phyloP scores from a whole-genome alignment of 2,888 invertebrate genomes.

The Drosophila diplacantha region DNA sequence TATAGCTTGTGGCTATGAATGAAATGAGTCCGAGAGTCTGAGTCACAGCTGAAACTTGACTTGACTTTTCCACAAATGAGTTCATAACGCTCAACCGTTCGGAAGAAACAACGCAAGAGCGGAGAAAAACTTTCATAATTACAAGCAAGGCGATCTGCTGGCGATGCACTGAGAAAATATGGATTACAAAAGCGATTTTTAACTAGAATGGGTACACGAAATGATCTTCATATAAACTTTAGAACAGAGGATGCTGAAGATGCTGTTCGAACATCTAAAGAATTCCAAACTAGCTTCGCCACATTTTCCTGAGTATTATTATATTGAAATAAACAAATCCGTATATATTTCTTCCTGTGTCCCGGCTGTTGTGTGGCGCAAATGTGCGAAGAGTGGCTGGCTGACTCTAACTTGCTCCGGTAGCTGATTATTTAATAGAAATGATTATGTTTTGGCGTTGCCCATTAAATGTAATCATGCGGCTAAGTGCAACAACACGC shows the following conservation, averaged over 20 bases:
- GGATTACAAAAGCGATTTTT: background rate
- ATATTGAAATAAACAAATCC: background rate
- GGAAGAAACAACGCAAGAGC: slow-evolving; percentile 26
- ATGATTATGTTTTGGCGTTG: slow-evolving; percentile 63
- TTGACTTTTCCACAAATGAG: slow-evolving; percentile 67
- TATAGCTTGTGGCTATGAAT: slow-evolving; percentile 49
- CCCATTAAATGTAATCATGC: slow-evolving; percentile 60
- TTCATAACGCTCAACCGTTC: slow-evolving; percentile 61
- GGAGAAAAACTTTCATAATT: slow-evolving; percentile 66
- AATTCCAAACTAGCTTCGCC: no score
- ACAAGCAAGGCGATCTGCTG: slow-evolving; percentile 43
- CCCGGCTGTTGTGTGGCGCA: slow-evolving; percentile 33
- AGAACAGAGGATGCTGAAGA: fast-evolving
- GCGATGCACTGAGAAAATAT: slow-evolving; percentile 10
- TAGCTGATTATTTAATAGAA: slow-evolving; percentile 70
- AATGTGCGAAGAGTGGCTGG: slow-evolving; percentile 57
- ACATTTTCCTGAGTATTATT: background rate
- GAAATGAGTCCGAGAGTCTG: slow-evolving; percentile 55
- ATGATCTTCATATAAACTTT: background rate
- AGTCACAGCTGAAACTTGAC: slow-evolving; percentile 64
- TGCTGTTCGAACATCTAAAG: background rate
- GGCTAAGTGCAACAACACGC: slow-evolving; percentile 38
- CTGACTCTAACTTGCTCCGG: slow-evolving; percentile 34
- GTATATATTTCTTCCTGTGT: background rate
- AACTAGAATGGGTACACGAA: background rate